Base-by-base conservation (phyloP, 1,140 invertebrate species). In the Lethrus apterus region DNA sequence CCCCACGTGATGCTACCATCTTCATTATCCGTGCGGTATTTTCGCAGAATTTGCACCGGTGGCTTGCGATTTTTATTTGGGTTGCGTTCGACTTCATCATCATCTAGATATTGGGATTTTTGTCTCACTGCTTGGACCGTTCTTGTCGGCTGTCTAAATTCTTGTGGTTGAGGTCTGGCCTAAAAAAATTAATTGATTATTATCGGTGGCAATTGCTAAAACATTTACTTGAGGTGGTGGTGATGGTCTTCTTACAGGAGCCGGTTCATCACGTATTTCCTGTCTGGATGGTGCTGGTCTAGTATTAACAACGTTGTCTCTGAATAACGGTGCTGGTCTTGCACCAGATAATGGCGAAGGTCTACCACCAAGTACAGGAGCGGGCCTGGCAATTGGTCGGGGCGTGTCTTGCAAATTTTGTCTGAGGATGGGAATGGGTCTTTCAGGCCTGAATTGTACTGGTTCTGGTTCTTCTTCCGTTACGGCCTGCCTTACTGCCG, bases 1-100 rank as follows among this genome's bases (percentile, higher is more conserved):
- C 86, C 86, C 86, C 86, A 89, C 0, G 83, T 84, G 44, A 89
- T 89, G 50, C 80, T 86, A 4, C 86, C 86, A 53, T 89, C 86
- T 26, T 78, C 71, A 56, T 87, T 86, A 57, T 87, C 85, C 40
- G 86, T 83, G 32, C 83, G 76, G 67, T 80, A 89, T 70, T 81
- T 81, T 24, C 77, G 70, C 35, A 80, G 69, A 51, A 83, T 83
- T 70, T 86, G 82, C 10, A 80, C 78, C 1, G 83, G 81, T 2
- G 84, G 80, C 56, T 82, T 81, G 55, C 75, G 80, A 45, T 72
- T 71, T 32, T 74, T 42, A 14, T 48, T 19, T 13, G 5, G 8
- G 17, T 43, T 44, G 15, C 10, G 10, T 24, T 42, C 34, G 14
- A 52, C 48, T 43, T 45, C 59, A 33, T 47, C 44, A 15, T 64